Base-by-base conservation (phyloP, 2,888 invertebrate species). In the Panzeria rudis region DNA sequence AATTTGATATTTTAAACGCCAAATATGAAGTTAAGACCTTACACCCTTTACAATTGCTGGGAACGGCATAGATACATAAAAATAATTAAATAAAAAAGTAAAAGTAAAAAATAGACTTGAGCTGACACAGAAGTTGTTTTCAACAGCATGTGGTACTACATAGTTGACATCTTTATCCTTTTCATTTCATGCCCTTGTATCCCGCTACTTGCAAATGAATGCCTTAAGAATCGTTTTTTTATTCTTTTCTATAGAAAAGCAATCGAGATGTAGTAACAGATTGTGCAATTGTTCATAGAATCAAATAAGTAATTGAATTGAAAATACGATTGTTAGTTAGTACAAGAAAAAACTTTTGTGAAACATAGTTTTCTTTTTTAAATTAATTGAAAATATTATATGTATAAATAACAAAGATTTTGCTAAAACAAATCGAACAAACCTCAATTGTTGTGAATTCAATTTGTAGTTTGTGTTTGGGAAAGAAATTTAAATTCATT, bases 261-360 rank as follows among this genome's bases (percentile, higher is more conserved):
- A 52, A 25, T 38, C 17, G 73, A 62, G 62, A 25, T 75, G 50
- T 62, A 25, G 25, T 41, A 62, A 38, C 75, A 75, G 75, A 75
- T 75, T 62, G 62, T 64, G 75, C 17, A 11, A 64, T 41, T 64
- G 38, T 62, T 52, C 17, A 41, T 13, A 15, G 3, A 23, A 6
- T 13, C 23, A 32, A 38, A 44, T 52, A 56, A 71, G 56, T 41
- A 41, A 71, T 56, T 71, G 71, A 69, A 69, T 54, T n/a, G 20
- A 2, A 29, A 44, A 5, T 20, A 20, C 20, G 9, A 9, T 8
- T 20, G 0, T 5, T n/a, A 11, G n/a, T n/a, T n/a, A n/a, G n/a
- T n/a, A n/a, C n/a, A n/a, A n/a, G n/a, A n/a, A n/a, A n/a, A n/a
- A n/a, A n/a, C n/a, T n/a, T n/a, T n/a, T n/a, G n/a, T n/a, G n/a